These are phyloP conservation scores for Hydropsyche tenuis DNA, from an alignment of 1,140 invertebrate genomes.

Conservation along the genomic window DNA sequence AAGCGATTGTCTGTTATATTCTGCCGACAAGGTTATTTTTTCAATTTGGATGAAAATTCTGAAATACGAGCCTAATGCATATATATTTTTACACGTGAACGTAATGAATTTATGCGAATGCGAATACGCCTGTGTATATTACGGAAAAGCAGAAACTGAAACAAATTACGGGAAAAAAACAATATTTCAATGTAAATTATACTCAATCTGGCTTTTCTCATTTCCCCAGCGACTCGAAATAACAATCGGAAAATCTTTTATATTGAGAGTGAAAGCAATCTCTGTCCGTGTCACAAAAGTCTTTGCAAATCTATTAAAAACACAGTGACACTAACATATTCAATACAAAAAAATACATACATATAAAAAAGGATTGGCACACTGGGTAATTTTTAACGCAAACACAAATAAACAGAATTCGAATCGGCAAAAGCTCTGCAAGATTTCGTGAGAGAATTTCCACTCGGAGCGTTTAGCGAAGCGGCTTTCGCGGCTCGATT, in stretches of 20 bases:
- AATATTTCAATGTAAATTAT: constrained; percentile 25
- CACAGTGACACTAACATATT: no score
- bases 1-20: background rate
- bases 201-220: constrained; percentile 16
- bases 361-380: no score
- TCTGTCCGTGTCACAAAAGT: background rate
- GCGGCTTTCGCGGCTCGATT: no score
- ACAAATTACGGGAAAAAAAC: constrained; percentile 21
- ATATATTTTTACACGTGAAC: background rate
- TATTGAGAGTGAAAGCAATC: constrained; percentile 18
- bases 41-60: background rate
- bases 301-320: no score
- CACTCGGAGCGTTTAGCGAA: no score
- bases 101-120: constrained; percentile 8
- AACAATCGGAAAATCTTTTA: constrained; percentile 21
- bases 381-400: no score
- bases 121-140: constrained; percentile 3
- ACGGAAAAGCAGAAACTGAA: constrained; percentile 7
- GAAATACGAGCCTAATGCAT: background rate
- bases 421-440: no score
- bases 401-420: no score
- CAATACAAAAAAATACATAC: no score
- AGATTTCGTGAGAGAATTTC: no score
- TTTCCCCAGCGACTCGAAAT: constrained; percentile 13
- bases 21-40: background rate